phyloP scores from a whole-genome alignment of 1,140 invertebrate species.

The Rhagoletis pomonella region DNA sequence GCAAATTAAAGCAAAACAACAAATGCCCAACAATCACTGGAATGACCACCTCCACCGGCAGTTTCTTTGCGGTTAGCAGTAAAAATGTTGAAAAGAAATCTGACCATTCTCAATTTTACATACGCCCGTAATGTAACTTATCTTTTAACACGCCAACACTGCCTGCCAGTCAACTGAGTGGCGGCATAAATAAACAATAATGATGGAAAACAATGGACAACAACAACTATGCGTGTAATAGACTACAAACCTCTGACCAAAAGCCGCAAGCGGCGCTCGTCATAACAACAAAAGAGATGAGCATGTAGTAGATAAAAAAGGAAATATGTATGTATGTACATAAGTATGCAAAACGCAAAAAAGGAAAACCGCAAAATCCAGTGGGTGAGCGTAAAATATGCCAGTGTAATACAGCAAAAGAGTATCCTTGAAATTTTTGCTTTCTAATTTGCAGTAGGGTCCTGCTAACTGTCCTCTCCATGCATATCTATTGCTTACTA shows the following conservation, averaged over 20 bases:
- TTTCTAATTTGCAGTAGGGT: neutral
- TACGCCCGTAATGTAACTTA: neutral
- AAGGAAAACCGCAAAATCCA: neutral
- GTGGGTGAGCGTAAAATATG: neutral
- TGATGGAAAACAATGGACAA: slow-evolving; percentile 21
- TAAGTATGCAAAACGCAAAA: too few species aligned
- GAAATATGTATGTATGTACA: neutral
- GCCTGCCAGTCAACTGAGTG: slow-evolving; percentile 12
- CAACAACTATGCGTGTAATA: neutral
- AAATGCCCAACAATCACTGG: too few species aligned
- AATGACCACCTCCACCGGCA: too few species aligned
- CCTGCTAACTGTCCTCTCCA: neutral
- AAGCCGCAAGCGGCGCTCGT: neutral
- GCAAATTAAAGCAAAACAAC: too few species aligned
- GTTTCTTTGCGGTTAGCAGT: slow-evolving; percentile 26
- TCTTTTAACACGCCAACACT: neutral
- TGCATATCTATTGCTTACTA: neutral
- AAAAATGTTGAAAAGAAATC: neutral
- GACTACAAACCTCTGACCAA: neutral
- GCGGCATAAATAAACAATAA: slow-evolving; percentile 2
- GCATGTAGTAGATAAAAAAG: neutral
- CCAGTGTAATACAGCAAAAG: neutral
- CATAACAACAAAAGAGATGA: neutral
- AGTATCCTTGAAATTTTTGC: neutral
- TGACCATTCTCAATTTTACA: too few species aligned